Conservation (phyloP, 2,797 vertebrate genomes). For the Malurus leucopterus region DNA sequence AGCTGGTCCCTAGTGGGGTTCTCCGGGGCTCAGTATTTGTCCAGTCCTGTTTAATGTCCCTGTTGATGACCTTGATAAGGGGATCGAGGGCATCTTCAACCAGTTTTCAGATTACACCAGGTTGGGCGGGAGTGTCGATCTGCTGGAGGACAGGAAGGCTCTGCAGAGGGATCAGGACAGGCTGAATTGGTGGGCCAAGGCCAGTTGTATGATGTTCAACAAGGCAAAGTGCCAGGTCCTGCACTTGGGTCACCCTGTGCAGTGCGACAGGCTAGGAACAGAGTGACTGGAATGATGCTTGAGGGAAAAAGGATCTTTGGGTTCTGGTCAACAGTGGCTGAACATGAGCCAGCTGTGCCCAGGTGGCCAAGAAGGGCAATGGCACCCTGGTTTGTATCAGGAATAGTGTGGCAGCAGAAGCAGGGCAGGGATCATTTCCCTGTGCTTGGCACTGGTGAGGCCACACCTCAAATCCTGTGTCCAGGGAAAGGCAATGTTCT, state of each 20-base stretch:
- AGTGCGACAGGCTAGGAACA: not conserved
- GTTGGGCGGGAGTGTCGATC: not conserved
- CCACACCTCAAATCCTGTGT: fast-evolving
- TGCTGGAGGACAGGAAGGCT: not conserved
- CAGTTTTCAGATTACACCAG: not conserved
- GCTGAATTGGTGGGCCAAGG: fast-evolving
- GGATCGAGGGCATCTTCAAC: not conserved
- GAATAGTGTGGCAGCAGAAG: not conserved
- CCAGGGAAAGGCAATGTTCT: not conserved
- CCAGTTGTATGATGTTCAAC: fast-evolving
- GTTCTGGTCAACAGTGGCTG: fast-evolving
- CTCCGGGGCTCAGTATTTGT: not conserved
- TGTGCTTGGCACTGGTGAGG: not conserved
- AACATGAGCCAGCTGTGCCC: not conserved
- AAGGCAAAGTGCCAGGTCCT: not conserved
- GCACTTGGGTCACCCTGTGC: not conserved
- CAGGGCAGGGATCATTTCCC: not conserved
- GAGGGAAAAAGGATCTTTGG: not conserved
- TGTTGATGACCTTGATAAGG: not conserved
- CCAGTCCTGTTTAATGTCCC: not conserved
- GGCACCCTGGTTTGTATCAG: not conserved
- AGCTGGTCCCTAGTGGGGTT: not conserved
- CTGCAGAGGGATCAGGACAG: not conserved
- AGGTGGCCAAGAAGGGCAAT: not conserved
- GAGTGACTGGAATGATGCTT: not conserved